Evolutionary conservation across 2,113 vertebrate species (phyloP), one percentile per base, ranked within the genome.

Genomic region (Chunga burmeisteri): DNA sequence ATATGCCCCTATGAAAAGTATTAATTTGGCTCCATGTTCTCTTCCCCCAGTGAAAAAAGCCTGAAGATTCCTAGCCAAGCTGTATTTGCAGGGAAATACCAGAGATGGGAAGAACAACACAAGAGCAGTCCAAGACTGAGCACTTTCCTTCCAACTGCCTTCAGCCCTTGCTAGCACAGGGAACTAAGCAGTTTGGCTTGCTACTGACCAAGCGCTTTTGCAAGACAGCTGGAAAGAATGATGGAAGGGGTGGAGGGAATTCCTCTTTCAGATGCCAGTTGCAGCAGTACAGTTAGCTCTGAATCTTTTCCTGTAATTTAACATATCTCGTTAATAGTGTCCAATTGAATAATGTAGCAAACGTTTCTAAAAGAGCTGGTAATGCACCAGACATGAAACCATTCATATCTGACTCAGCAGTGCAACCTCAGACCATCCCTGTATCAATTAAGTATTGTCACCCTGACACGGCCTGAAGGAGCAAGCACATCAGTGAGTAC

Each of bases 371-470:
- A 73, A 72, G 38, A 86, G 61, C 36, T 61, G 61, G 71, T 63
- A 79, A 56, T 0, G 0, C n/a, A 36, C 16, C 55, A 50, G 65
- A 42, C 50, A 30, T 0, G 1, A 61, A 79, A 20, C 38, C 32
- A 38, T 63, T 83, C 20, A 4, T 32, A 62, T 38, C 32, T 42
- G 75, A 29, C 61, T 40, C 29, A 11, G 62, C 9, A 59, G 21
- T 8, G 38, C 38, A 86, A 53, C 38, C 58, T 52, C 71, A 62
- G 72, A 75, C 32, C 67, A 47, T 30, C 44, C 72, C 29, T 20
- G 26, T 26, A 49, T 67, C 91, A 62, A 61, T 30, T 61, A 49
- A 74, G 42, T 16, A 30, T 1, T 71, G 86, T 40, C 67, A 47
- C 75, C 46, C 55, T 63, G 73, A 42, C 79, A 47, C 17, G 11